Evolutionary conservation across 2,888 invertebrate genomes (phyloP).

Genomic region (Achlya flavicornis): DNA sequence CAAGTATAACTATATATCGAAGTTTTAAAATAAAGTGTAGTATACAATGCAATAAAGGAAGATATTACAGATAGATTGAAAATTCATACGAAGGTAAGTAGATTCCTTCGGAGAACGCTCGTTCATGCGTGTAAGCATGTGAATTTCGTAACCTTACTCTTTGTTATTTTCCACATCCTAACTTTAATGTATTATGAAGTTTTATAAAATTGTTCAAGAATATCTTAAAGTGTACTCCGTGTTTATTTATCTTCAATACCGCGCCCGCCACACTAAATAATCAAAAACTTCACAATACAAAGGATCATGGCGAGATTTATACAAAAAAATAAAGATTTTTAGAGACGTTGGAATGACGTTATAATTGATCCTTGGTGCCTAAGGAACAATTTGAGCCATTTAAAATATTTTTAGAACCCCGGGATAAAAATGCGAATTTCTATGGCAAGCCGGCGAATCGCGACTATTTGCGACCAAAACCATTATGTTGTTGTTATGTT

Average conservation of each 20-base stretch:
- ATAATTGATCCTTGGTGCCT: too few species aligned
- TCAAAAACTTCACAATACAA: conserved; percentile 9
- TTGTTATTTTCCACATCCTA: conserved; percentile 2
- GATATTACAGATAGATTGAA: not conserved
- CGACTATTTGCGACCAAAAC: too few species aligned
- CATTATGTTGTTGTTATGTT: too few species aligned
- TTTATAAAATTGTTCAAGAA: not conserved
- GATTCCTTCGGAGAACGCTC: not conserved
- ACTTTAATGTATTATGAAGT: not conserved
- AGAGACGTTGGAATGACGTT: too few species aligned
- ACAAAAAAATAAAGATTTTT: too few species aligned
- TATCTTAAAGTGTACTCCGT: not conserved
- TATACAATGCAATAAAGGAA: not conserved
- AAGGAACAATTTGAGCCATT: too few species aligned
- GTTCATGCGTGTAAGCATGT: not conserved
- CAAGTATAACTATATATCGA: too few species aligned
- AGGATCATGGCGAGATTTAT: too few species aligned
- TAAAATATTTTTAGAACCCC: too few species aligned
- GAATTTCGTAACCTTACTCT: not conserved
- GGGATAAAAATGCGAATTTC: too few species aligned
- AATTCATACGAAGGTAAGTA: conserved; percentile 20
- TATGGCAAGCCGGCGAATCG: too few species aligned
- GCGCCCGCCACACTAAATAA: conserved; percentile 12
- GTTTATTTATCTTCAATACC: conserved; percentile 8
- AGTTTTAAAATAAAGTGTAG: not conserved